phyloP scores from a whole-genome alignment of 1,140 invertebrate species.

The Vollenhovia emeryi region DNA sequence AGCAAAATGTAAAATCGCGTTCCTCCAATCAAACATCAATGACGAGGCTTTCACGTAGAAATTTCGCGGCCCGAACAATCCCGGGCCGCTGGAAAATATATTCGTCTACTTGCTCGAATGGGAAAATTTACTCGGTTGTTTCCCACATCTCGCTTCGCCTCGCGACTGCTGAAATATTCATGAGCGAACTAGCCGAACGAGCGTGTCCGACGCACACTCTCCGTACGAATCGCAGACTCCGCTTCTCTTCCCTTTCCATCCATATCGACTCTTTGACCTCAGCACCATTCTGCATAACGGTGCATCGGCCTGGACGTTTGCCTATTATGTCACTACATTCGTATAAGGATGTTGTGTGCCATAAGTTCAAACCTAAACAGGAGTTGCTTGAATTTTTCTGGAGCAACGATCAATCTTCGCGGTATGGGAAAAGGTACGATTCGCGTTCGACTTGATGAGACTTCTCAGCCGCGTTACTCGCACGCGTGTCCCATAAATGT shows the following conservation, averaged over 20 bases:
- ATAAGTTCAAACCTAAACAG: slow-evolving; percentile 46
- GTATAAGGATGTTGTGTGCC: slow-evolving; percentile 65
- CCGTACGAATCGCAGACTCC: slow-evolving; percentile 63
- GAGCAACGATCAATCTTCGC: slow-evolving; percentile 13
- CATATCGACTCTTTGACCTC: slow-evolving; percentile 75
- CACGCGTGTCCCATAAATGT: background rate
- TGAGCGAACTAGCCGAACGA: slow-evolving; percentile 61
- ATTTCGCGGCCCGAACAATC: background rate
- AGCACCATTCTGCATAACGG: slow-evolving; percentile 77
- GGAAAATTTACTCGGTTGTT: slow-evolving; percentile 17
- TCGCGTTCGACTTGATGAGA: background rate
- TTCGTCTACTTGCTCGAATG: background rate
- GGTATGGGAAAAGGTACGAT: background rate
- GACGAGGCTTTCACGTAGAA: background rate
- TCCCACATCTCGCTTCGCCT: slow-evolving; percentile 21
- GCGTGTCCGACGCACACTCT: slow-evolving; percentile 57
- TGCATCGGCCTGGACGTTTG: slow-evolving; percentile 77
- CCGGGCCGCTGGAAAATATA: background rate
- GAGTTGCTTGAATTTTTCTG: slow-evolving; percentile 40
- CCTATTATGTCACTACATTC: slow-evolving; percentile 78
- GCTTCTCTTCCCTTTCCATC: slow-evolving; percentile 44
- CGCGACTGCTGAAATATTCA: slow-evolving; percentile 66
- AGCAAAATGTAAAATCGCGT: background rate
- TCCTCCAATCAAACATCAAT: background rate
- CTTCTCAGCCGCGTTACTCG: background rate